A percentile compares a stretch with the other conserved stretches of the same genome.
These are phyloP conservation scores for Neolamprologus caudopunctatus DNA, from an alignment of 2,113 vertebrate species.

Conservation along the genomic window DNA sequence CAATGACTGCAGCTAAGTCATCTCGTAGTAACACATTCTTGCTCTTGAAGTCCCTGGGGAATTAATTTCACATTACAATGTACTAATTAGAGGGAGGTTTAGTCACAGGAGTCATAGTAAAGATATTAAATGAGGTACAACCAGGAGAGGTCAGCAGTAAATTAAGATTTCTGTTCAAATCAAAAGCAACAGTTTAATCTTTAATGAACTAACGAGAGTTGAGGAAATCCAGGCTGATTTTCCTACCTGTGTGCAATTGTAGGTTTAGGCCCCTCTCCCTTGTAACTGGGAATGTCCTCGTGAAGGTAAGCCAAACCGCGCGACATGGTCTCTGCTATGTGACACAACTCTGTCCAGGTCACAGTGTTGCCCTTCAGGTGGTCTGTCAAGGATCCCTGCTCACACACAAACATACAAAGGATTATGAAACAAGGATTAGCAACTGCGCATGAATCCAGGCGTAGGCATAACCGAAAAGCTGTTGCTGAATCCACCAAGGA, in stretches of 20 bases:
- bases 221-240: neutral
- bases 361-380: constrained; percentile 93
- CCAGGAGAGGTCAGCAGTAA: neutral
- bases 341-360: constrained; percentile 92
- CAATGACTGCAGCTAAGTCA: constrained; percentile 88
- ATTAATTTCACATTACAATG: neutral
- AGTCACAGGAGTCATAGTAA: neutral
- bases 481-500: neutral
- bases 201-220: neutral
- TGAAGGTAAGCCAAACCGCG: constrained; percentile 93
- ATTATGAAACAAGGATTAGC: neutral
- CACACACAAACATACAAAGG: neutral
- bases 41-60: constrained; percentile 95
- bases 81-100: neutral
- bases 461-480: neutral
- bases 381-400: constrained; percentile 91
- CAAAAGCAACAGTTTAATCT: neutral
- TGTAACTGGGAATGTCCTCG: constrained; percentile 88
- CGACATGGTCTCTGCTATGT: constrained; percentile 91
- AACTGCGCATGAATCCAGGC: neutral
- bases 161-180: neutral
- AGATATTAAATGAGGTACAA: neutral
- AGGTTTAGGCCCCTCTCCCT: constrained; percentile 92
- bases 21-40: constrained; percentile 95
- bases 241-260: constrained; percentile 92